A percentile compares a stretch with the other conserved stretches of the same genome.
phyloP scores from a whole-genome alignment of 2,888 invertebrate genomes.

The Eurois occulta region DNA sequence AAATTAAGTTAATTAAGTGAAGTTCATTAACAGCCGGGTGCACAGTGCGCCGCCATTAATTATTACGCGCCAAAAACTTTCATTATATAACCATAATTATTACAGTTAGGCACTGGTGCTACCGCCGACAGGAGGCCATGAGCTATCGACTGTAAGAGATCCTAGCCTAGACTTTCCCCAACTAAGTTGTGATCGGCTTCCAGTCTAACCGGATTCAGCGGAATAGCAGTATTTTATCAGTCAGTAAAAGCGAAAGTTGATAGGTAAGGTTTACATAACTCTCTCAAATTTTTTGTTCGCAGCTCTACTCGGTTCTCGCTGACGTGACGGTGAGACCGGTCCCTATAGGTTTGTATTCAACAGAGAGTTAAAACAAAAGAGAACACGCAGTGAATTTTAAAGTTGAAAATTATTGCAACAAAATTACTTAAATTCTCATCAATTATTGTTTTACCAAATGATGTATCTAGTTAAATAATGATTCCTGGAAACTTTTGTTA shows the following conservation, averaged over 20 bases:
- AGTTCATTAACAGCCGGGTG: not conserved
- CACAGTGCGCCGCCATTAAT: slow-evolving; percentile 22
- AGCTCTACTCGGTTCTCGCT: not conserved
- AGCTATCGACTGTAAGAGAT: not conserved
- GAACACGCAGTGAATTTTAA: not conserved
- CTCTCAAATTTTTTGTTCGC: not conserved
- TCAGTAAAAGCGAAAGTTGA: not conserved
- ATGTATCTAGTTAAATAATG: not conserved
- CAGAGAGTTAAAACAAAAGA: slow-evolving; percentile 2
- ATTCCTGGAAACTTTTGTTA: not conserved
- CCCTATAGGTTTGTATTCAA: not conserved
- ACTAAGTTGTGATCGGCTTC: not conserved
- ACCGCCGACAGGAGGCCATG: too few species aligned
- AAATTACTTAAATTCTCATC: not conserved
- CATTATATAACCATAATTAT: not conserved
- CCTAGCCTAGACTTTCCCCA: not conserved
- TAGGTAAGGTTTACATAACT: not conserved
- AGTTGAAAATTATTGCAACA: not conserved
- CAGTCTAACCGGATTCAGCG: not conserved
- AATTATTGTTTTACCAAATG: not conserved
- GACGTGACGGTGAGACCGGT: too few species aligned
- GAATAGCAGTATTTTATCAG: not conserved
- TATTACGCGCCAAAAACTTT: slow-evolving; percentile 29
- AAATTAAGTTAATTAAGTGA: slow-evolving; percentile 26
- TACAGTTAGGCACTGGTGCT: not conserved